Evolutionary conservation across 2,797 vertebrate genomes (phyloP).

Genomic region (Crocodylus rhombifer): DNA sequence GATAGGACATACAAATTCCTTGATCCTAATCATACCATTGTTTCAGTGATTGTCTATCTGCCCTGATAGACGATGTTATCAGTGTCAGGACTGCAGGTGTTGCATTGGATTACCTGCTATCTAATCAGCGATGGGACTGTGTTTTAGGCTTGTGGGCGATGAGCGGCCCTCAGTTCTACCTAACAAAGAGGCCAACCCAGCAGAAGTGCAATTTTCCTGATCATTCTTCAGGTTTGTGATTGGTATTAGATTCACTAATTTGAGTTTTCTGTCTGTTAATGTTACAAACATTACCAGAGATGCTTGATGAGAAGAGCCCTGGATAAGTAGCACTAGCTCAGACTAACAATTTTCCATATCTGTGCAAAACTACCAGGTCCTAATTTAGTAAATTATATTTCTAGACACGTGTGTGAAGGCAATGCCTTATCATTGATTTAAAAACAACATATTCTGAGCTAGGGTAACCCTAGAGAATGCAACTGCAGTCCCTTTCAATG

Average conservation of each 20-base stretch:
- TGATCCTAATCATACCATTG: too few relatives aligned
- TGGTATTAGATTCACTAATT: not conserved
- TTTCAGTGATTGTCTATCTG: too few relatives aligned
- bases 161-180: not conserved
- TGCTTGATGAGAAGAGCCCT: not conserved
- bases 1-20: too few relatives aligned
- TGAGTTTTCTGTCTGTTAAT: not conserved
- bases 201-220: rapidly evolving
- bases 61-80: not conserved
- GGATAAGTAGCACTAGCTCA: not conserved
- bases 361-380: not conserved
- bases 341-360: not conserved
- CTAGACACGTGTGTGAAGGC: not conserved
- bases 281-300: too few relatives aligned
- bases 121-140: not conserved
- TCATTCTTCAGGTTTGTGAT: not conserved
- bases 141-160: not conserved
- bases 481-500: rapidly evolving
- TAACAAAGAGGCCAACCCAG: not conserved
- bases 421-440: not conserved
- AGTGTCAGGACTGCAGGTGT: not conserved
- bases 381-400: not conserved
- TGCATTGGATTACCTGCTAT: not conserved
- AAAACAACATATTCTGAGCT: not conserved
- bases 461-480: not conserved